These are phyloP conservation scores for Holothuria leucospilota DNA, from an alignment of 53 echinoderm and acorn worm genomes.

Conservation along the genomic window DNA sequence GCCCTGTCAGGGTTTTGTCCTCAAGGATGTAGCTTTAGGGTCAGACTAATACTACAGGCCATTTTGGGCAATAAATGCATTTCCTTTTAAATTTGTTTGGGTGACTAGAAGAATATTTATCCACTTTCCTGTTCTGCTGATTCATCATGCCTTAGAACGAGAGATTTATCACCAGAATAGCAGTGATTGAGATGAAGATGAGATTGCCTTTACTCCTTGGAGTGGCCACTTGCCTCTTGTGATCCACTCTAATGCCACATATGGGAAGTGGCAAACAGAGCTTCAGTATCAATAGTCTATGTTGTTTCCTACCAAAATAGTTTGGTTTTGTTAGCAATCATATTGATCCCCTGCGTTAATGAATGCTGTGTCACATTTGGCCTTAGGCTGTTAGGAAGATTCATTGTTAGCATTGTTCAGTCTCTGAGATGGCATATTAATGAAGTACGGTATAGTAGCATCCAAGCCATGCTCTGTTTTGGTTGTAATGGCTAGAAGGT, in stretches of 20 bases:
- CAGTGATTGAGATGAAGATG: not conserved
- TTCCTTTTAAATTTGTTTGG: constrained; percentile 17
- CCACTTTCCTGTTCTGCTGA: not conserved
- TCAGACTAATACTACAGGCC: not conserved
- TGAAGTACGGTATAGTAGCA: too few species aligned
- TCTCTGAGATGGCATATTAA: too few species aligned
- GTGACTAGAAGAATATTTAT: not conserved
- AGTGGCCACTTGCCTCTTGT: constrained; percentile 12
- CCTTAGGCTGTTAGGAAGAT: too few species aligned
- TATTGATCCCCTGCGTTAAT: too few species aligned
- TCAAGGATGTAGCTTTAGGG: not conserved
- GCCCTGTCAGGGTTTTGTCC: not conserved
- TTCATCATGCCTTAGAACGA: not conserved
- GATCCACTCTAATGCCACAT: not conserved
- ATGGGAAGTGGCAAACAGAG: too few species aligned
- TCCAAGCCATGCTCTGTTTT: too few species aligned
- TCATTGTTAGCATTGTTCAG: too few species aligned
- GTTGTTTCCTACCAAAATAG: too few species aligned
- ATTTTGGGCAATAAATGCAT: constrained; percentile 8
- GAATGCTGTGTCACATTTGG: too few species aligned
- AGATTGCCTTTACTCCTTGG: constrained; percentile 13
- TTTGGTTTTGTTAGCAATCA: too few species aligned
- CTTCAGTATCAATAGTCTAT: too few species aligned
- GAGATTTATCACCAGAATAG: not conserved
- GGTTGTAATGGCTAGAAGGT: too few species aligned